phyloP scores from a whole-genome alignment of 2,797 vertebrate species.

The Potorous gilbertii region DNA sequence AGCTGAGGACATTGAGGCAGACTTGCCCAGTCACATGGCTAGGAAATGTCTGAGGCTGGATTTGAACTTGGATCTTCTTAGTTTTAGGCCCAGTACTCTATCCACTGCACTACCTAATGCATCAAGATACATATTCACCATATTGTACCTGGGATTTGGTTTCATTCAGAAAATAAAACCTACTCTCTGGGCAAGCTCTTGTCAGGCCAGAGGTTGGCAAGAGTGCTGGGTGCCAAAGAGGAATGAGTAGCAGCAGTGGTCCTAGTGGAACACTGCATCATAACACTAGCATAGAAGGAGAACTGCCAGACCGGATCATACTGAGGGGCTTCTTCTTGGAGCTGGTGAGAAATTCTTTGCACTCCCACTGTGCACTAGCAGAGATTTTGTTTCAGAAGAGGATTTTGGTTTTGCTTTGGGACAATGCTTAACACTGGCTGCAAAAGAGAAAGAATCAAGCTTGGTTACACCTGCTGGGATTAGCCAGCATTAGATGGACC shows the following conservation, averaged over 20 bases:
- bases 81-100: neutral
- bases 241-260: neutral
- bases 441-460: neutral
- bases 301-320: neutral
- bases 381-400: neutral
- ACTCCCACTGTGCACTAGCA: neutral
- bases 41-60: neutral
- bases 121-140: neutral
- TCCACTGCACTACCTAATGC: neutral
- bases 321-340: neutral
- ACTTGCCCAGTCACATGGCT: neutral
- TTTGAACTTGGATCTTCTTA: neutral
- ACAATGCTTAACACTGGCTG: neutral
- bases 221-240: neutral
- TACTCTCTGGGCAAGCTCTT: neutral
- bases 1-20: neutral
- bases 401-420: neutral
- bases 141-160: neutral
- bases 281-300: neutral
- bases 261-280: neutral
- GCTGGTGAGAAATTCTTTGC: neutral
- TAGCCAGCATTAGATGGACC: neutral
- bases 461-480: neutral
- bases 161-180: neutral
- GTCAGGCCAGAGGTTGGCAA: neutral